Evolutionary conservation across 2,888 invertebrate species (phyloP).

Genomic region (Habroteleia sp.): DNA sequence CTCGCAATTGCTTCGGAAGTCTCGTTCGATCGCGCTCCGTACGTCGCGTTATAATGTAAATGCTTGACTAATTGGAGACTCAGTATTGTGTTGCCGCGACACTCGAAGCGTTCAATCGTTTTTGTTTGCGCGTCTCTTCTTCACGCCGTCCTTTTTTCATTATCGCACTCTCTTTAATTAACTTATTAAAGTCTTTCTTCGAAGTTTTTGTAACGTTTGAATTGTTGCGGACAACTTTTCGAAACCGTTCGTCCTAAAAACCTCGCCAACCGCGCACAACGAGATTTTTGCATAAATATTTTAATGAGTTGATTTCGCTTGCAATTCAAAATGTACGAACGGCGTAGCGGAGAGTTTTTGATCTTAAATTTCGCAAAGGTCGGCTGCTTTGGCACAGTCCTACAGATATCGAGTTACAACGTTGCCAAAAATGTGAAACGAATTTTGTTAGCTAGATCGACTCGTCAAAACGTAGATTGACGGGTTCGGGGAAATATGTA

Average conservation of each 20-base stretch:
- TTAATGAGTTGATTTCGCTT: too few relatives aligned
- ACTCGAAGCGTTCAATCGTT: constrained; percentile 70
- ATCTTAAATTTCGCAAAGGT: constrained; percentile 10
- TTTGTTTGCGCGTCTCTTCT: constrained; percentile 68
- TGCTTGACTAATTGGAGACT: constrained; percentile 79
- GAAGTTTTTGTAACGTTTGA: constrained; percentile 33
- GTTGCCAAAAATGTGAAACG: constrained; percentile 17
- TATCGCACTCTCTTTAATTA: constrained; percentile 71
- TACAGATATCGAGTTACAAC: constrained; percentile 22
- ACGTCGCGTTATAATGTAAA: constrained; percentile 76
- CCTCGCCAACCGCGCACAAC: too few relatives aligned
- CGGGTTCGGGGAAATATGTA: not conserved
- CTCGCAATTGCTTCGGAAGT: constrained; percentile 63
- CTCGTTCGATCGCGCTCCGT: constrained; percentile 71
- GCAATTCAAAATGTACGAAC: too few relatives aligned
- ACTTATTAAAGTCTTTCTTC: constrained; percentile 71
- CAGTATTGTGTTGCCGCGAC: constrained; percentile 72
- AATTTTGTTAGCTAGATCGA: constrained; percentile 4
- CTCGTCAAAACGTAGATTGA: constrained; percentile 6
- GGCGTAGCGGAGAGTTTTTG: too few relatives aligned
- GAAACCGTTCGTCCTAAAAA: not conserved
- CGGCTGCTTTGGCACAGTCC: constrained; percentile 7
- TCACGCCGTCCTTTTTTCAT: constrained; percentile 58
- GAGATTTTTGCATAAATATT: too few relatives aligned
- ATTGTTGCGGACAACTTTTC: constrained; percentile 12